Percentiles rank a stretch among this genome's conserved stretches.
Conservation (phyloP, 2,888 invertebrate species). For the Brassicogethes aeneus region DNA sequence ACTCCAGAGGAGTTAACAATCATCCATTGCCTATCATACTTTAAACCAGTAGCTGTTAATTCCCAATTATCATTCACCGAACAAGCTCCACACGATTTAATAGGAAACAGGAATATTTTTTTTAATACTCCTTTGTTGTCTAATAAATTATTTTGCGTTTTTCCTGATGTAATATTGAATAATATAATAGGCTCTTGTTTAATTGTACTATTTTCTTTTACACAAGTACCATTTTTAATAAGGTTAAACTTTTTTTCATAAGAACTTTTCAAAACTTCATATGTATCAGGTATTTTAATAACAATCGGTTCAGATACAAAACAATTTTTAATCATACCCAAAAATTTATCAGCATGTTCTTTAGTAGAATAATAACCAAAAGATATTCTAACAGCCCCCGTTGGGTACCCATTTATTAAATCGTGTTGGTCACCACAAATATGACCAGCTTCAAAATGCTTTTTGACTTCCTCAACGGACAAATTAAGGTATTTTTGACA, state of each 20-base stretch:
- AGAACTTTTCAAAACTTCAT: not conserved
- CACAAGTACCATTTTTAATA: not conserved
- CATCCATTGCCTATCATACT: conserved; percentile 92
- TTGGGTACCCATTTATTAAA: conserved; percentile 76
- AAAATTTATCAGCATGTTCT: conserved; percentile 60
- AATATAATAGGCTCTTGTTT: too few species aligned
- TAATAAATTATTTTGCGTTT: not conserved
- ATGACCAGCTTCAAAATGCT: conserved; percentile 80
- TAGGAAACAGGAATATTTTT: conserved; percentile 63
- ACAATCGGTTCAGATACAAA: conserved; percentile 52
- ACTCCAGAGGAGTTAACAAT: conserved; percentile 73
- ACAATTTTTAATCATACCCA: conserved; percentile 66
- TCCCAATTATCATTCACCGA: conserved; percentile 60
- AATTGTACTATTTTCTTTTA: conserved; percentile 2
- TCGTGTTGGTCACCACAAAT: conserved; percentile 86
- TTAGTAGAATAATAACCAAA: conserved; percentile 84
- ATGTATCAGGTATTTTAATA: conserved; percentile 28
- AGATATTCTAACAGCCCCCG: conserved; percentile 85
- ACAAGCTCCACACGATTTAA: conserved; percentile 84
- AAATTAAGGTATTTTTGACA: conserved; percentile 74
- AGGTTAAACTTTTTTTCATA: not conserved
- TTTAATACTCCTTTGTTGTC: conserved; percentile 21
- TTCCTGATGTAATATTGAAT: too few species aligned
- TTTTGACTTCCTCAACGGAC: conserved; percentile 57
- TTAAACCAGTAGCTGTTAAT: conserved; percentile 66